A percentile compares a stretch with the other conserved stretches of the same genome.
phyloP scores from a whole-genome alignment of 2,888 invertebrate genomes.

The Cantharis nigra region DNA sequence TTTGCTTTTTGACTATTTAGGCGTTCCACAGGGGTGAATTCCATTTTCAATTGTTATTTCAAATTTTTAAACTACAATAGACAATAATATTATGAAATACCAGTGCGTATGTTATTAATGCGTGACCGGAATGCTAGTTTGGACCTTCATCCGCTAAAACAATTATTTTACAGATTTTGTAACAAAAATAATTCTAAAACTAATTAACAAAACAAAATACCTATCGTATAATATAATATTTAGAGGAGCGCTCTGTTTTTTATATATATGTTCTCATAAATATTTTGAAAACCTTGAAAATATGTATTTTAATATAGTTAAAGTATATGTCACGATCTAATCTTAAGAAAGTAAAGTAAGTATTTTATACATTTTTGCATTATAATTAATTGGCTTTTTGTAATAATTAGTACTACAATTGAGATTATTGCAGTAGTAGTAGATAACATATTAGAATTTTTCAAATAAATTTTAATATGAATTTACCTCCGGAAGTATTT shows the following conservation, averaged over 20 bases:
- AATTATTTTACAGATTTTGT: not conserved
- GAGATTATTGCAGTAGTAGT: too few relatives aligned
- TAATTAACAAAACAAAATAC: not conserved
- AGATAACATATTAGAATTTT: too few relatives aligned
- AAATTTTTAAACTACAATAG: not conserved
- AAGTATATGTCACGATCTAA: not conserved
- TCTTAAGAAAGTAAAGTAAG: not conserved
- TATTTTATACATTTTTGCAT: not conserved
- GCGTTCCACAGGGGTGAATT: too few relatives aligned
- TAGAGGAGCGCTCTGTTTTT: not conserved
- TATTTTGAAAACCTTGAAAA: not conserved
- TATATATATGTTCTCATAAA: not conserved
- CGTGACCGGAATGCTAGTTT: not conserved
- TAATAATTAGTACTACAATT: too few relatives aligned
- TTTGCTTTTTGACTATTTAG: too few relatives aligned
- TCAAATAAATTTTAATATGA: too few relatives aligned
- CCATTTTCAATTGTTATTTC: too few relatives aligned
- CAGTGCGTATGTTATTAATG: not conserved
- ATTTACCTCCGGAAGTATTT: too few relatives aligned
- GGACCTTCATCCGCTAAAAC: not conserved
- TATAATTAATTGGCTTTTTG: not conserved
- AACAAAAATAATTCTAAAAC: not conserved
- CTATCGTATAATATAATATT: not conserved
- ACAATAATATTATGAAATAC: too few relatives aligned
- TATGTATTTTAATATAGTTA: not conserved